These are phyloP conservation scores for Thymelicus acteon DNA, from an alignment of 2,888 invertebrate genomes.

Conservation along the genomic window DNA sequence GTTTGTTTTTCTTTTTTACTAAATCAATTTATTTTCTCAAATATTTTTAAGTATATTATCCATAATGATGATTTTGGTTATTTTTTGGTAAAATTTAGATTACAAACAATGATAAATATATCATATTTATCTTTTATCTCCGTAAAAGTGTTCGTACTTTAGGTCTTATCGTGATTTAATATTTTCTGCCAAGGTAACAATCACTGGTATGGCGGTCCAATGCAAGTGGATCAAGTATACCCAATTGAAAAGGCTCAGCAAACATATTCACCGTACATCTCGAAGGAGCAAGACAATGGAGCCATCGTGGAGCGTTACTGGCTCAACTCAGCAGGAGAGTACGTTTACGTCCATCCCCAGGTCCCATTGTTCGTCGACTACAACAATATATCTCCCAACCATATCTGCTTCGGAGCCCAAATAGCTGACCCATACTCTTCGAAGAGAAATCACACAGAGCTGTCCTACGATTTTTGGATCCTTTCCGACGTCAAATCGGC, in stretches of 20 bases:
- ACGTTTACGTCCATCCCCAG: conserved; percentile 86
- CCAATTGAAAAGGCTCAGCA: conserved; percentile 84
- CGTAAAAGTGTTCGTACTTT: not conserved
- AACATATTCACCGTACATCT: conserved; percentile 81
- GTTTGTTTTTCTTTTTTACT: too few relatives aligned
- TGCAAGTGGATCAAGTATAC: conserved; percentile 85
- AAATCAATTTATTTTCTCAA: too few relatives aligned
- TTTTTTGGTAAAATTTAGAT: too few relatives aligned
- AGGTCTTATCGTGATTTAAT: not conserved
- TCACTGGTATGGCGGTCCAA: conserved; percentile 89
- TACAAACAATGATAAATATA: not conserved
- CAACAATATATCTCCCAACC: conserved; percentile 79
- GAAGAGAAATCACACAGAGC: conserved; percentile 60
- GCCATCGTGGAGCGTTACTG: conserved; percentile 88
- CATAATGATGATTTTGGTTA: too few relatives aligned
- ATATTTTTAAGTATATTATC: too few relatives aligned
- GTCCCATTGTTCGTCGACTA: conserved; percentile 90
- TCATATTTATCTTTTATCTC: not conserved
- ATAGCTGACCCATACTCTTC: conserved; percentile 83
- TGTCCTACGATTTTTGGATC: conserved; percentile 87
- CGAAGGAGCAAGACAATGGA: conserved; percentile 80
- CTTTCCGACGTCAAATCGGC: conserved; percentile 84
- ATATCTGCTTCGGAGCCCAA: conserved; percentile 85
- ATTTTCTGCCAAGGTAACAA: conserved; percentile 57
- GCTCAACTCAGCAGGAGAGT: conserved; percentile 89